Base-by-base conservation (phyloP, 2,888 invertebrate species). In the Xylota sylvarum region DNA sequence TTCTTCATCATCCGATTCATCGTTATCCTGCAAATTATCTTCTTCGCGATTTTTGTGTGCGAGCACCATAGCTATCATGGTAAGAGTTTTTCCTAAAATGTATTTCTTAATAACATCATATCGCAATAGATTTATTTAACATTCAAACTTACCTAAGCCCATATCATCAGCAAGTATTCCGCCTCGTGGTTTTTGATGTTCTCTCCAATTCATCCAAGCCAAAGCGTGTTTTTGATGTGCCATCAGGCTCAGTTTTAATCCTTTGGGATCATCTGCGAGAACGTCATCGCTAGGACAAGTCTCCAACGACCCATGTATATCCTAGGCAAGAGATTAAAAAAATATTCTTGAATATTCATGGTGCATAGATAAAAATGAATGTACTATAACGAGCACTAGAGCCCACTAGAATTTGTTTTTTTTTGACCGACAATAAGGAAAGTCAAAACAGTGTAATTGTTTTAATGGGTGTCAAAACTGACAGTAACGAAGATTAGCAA, bases 191-290 rank as follows among this genome's bases (percentile, higher is more conserved):
- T 95, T 95, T 91, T 97, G 97, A n/a, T 93, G 93, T 93, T 99
- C 99, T 19, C 98, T 93, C 98, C 98, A 98, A 19, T 94, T 90
- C 89, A 99, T 93, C 98, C 98, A 99, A 10, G 96, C 94, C 0
- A 99, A 93, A 0, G 97, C 98, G 89, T 96, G 95, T 88, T 94
- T 94, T 92, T 98, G 98, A 93, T 98, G 98, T 9, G 94, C 93
- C 96, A 98, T 96, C 4, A 98, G 93, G 7, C 92, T 87, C 0
- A 96, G 93, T 89, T 93, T 94, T 0, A 98, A 91, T 0, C 95
- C 95, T 32, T 90, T 90, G 0, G 97, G 97, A 88, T 95, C 94
- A 7, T 93, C 91, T 0, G 94, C 95, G 30, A 93, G 90, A 9
- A 94, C 93, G 77, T 94, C 90, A 88, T 95, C 95, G 0, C 92